A percentile compares a stretch with the other conserved stretches of the same genome.
Conservation (phyloP, 2,113 vertebrate genomes). For the Carassius auratus region DNA sequence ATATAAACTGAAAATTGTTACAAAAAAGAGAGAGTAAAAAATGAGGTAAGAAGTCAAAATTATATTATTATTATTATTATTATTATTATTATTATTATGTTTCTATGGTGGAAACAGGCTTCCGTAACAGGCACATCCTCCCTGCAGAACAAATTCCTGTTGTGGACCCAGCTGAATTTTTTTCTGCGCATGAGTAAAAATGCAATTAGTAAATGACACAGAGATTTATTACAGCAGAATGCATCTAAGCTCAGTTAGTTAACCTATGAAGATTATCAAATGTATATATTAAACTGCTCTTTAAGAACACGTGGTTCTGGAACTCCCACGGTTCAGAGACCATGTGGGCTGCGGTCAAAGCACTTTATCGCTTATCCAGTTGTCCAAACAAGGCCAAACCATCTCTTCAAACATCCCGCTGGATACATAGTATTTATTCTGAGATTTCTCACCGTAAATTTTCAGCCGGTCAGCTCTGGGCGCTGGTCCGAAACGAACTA, state of each 20-base stretch:
- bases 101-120: not conserved
- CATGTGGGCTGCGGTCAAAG: not conserved
- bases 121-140: not conserved
- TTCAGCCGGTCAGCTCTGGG: not conserved
- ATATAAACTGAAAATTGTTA: not conserved
- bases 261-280: not conserved
- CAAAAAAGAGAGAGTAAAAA: not conserved
- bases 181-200: not conserved
- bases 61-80: not conserved
- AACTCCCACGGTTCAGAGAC: not conserved
- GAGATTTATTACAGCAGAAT: not conserved
- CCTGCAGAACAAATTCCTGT: not conserved
- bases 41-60: not conserved
- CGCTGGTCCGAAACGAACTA: not conserved
- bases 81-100: not conserved
- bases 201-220: not conserved
- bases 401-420: not conserved
- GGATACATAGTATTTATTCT: slow-evolving; percentile 32
- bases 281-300: not conserved
- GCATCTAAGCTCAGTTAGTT: not conserved
- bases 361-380: slow-evolving; percentile 29
- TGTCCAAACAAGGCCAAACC: slow-evolving; percentile 39
- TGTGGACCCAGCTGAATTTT: not conserved
- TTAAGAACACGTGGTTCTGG: slow-evolving; percentile 11
- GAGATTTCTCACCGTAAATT: slow-evolving; percentile 31